phyloP scores from a whole-genome alignment of 2,113 vertebrate species.

The Emydura subglobosa region DNA sequence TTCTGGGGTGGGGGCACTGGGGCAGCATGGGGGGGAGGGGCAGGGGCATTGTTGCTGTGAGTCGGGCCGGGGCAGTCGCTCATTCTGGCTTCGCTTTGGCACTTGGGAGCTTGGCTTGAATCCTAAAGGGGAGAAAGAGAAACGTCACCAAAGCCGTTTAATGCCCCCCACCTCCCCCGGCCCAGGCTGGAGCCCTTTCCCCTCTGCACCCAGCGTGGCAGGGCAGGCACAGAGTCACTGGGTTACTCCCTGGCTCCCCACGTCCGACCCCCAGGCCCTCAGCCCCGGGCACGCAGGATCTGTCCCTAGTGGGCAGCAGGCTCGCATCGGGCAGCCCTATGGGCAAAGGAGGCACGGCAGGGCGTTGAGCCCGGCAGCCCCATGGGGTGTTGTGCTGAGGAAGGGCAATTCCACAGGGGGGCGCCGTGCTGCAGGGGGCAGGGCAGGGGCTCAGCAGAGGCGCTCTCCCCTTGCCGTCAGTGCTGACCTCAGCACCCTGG shows the following conservation, averaged over 20 bases:
- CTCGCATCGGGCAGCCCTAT: not conserved
- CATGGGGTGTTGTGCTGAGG: too few relatives aligned
- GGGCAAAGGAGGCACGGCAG: not conserved
- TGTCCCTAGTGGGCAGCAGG: not conserved
- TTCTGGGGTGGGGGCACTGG: not conserved
- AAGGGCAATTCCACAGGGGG: not conserved
- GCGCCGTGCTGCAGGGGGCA: too few relatives aligned
- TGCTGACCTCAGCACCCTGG: too few relatives aligned
- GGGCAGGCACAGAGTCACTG: not conserved
- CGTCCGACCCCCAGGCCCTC: not conserved
- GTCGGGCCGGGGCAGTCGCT: not conserved
- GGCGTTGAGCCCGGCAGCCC: too few relatives aligned
- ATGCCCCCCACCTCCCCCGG: not conserved
- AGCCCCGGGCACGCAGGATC: not conserved
- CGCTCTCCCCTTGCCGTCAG: too few relatives aligned
- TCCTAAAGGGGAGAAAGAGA: constrained; percentile 42
- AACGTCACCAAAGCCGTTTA: fast-evolving
- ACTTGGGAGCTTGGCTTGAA: constrained; percentile 77
- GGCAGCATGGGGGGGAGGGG: not conserved
- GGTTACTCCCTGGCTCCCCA: not conserved
- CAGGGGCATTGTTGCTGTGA: not conserved
- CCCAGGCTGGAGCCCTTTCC: not conserved
- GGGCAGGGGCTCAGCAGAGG: too few relatives aligned
- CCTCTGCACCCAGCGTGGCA: not conserved
- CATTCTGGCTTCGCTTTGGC: constrained; percentile 78